Conservation (phyloP, 2,888 invertebrate genomes). For the Phasia obesa region DNA sequence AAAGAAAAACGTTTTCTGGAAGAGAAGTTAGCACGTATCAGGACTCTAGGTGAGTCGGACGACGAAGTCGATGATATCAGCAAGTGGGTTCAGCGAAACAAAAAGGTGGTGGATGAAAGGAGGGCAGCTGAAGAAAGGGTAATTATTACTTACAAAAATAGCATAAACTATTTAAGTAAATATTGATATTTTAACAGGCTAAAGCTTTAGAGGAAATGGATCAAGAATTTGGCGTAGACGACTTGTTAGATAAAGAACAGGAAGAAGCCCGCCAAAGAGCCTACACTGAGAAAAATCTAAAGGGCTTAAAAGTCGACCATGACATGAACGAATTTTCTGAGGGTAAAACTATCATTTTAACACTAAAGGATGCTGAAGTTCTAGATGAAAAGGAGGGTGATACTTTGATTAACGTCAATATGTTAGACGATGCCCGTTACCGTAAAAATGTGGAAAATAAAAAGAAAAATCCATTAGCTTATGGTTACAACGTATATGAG, state of each 20-base stretch:
- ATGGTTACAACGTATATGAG: slow-evolving; percentile 93
- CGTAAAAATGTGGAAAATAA: slow-evolving; percentile 92
- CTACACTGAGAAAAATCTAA: slow-evolving; percentile 88
- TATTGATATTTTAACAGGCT: slow-evolving; percentile 85
- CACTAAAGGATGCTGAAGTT: slow-evolving; percentile 95
- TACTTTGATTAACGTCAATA: slow-evolving; percentile 95
- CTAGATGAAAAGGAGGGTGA: slow-evolving; percentile 94
- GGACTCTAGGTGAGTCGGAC: slow-evolving; percentile 90
- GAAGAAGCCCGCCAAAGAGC: slow-evolving; percentile 84
- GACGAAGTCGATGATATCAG: slow-evolving; percentile 89
- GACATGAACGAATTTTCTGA: slow-evolving; percentile 87
- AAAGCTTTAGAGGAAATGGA: slow-evolving; percentile 97
- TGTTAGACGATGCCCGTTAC: slow-evolving; percentile 92
- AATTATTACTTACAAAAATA: neutral
- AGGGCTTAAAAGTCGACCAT: slow-evolving; percentile 94
- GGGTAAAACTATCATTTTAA: slow-evolving; percentile 93
- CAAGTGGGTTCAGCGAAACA: slow-evolving; percentile 92
- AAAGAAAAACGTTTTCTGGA: slow-evolving; percentile 88
- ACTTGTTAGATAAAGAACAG: slow-evolving; percentile 91
- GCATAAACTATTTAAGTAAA: slow-evolving; percentile 4
- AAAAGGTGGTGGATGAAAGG: slow-evolving; percentile 90
- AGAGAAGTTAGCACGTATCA: slow-evolving; percentile 87
- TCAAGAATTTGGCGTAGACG: slow-evolving; percentile 94
- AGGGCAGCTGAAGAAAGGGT: slow-evolving; percentile 90
- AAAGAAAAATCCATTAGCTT: slow-evolving; percentile 91